These are phyloP conservation scores for Cephus pulcher DNA, from an alignment of 2,888 invertebrate species.

Conservation along the genomic window DNA sequence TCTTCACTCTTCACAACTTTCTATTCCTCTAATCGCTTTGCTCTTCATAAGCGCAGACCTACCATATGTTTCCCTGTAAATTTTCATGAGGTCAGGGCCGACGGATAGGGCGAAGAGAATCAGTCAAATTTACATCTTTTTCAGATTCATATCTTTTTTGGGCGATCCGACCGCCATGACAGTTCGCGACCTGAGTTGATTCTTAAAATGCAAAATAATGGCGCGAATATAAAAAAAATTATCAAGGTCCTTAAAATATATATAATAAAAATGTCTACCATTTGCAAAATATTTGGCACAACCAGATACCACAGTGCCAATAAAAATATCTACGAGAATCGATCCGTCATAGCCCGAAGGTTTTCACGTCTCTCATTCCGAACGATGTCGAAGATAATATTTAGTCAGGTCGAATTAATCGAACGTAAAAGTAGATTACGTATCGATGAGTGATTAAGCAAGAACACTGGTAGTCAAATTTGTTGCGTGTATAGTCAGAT, in stretches of 20 bases:
- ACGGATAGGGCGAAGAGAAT: neutral
- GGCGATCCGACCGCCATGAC: neutral
- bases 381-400: neutral
- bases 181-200: neutral
- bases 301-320: neutral
- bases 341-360: neutral
- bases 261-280: too few species aligned
- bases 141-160: neutral
- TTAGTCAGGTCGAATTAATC: constrained; percentile 1
- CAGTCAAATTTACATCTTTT: neutral
- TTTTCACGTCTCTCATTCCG: neutral
- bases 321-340: neutral
- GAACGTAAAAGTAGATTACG: constrained; percentile 5
- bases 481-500: neutral
- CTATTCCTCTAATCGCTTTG: neutral
- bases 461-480: constrained; percentile 9
- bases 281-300: neutral
- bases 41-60: neutral
- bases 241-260: too few species aligned
- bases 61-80: neutral
- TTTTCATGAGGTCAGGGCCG: neutral
- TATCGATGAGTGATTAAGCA: constrained; percentile 5
- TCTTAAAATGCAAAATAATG: neutral
- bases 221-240: too few species aligned
- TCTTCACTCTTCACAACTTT: neutral